A percentile compares a stretch with the other conserved stretches of the same genome.
phyloP scores from a whole-genome alignment of 2,113 vertebrate genomes.

The Antennarius striatus region DNA sequence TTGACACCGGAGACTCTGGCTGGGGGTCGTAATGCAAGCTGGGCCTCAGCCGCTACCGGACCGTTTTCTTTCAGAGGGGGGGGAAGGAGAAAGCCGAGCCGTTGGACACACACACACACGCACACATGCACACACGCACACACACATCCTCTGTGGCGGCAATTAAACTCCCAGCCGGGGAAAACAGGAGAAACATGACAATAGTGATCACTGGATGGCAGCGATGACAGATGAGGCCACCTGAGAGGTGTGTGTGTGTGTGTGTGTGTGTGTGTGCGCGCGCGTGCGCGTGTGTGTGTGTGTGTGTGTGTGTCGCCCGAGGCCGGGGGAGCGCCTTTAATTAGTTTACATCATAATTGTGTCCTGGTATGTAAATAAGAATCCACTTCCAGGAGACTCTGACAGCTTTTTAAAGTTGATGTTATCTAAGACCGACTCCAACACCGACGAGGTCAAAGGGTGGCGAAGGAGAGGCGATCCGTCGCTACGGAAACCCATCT shows the following conservation, averaged over 20 bases:
- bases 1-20: too few relatives aligned
- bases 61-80: conserved; percentile 53
- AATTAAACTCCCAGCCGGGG: conserved; percentile 34
- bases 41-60: conserved; percentile 22
- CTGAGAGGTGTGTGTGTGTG: neutral
- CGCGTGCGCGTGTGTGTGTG: too few relatives aligned
- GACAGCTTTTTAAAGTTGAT: too few relatives aligned
- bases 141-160: too few relatives aligned
- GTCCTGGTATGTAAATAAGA: neutral
- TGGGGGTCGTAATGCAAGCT: conserved; percentile 14
- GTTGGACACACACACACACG: conserved; percentile 6
- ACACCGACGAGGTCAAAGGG: too few relatives aligned
- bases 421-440: too few relatives aligned
- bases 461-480: too few relatives aligned
- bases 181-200: conserved; percentile 15
- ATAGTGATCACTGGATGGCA: neutral
- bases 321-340: neutral
- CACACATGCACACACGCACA: too few relatives aligned
- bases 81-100: conserved; percentile 55
- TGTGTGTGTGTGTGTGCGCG: too few relatives aligned
- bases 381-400: too few relatives aligned
- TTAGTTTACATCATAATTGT: neutral
- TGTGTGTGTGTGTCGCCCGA: neutral
- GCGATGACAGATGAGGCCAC: conserved; percentile 5
- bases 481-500: too few relatives aligned